phyloP scores from a whole-genome alignment of 2,797 vertebrate species.

The Chloroceryle amazona region DNA sequence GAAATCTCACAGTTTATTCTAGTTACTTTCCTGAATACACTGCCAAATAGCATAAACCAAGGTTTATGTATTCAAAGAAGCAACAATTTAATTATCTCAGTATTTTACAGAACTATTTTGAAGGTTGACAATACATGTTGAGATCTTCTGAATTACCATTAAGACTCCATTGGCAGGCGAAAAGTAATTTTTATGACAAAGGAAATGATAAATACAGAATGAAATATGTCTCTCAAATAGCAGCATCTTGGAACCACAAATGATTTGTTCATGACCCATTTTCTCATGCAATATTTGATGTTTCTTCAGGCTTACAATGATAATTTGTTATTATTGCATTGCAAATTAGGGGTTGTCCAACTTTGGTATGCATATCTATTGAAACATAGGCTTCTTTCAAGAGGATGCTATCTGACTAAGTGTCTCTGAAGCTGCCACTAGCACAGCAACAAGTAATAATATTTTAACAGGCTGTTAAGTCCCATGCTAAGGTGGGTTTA shows the following conservation, averaged over 20 bases:
- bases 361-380: neutral
- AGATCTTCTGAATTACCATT: neutral
- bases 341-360: neutral
- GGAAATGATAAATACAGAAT: neutral
- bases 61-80: neutral
- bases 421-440: neutral
- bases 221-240: neutral
- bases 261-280: neutral
- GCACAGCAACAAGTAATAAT: neutral
- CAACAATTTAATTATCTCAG: neutral
- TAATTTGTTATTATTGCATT: neutral
- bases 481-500: neutral
- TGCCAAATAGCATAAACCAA: neutral
- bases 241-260: neutral
- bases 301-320: neutral
- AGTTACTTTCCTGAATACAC: neutral
- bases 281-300: neutral
- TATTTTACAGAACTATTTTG: neutral
- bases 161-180: neutral
- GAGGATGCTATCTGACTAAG: neutral
- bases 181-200: neutral
- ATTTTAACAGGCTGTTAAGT: neutral
- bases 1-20: neutral
- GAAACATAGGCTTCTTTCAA: neutral
- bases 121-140: neutral